Conservation (phyloP, 1,140 invertebrate species). For the Euglossa dilemma region DNA sequence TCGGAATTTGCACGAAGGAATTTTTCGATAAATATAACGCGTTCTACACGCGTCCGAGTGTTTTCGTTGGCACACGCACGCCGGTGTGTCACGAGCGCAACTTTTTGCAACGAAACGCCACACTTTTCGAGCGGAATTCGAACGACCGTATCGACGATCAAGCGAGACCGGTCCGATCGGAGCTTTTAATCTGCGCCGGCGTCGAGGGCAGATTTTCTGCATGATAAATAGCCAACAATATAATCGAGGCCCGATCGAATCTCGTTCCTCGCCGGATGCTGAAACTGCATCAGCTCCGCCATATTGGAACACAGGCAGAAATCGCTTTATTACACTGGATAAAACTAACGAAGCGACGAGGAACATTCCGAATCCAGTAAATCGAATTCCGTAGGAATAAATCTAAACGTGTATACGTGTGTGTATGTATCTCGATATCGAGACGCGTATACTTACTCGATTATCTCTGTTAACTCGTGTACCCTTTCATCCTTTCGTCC, state of each 20-base stretch:
- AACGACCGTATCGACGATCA: neutral
- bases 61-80: no score
- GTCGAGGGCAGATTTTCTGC: neutral
- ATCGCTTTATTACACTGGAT: no score
- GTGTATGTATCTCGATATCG: no score
- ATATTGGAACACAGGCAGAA: neutral
- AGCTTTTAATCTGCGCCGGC: neutral
- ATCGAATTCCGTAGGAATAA: no score
- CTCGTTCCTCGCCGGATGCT: neutral
- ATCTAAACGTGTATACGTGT: no score
- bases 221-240: neutral
- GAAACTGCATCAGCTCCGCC: no score
- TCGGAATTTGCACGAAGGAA: neutral
- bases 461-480: neutral
- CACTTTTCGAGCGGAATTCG: neutral
- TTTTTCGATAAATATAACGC: neutral
- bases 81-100: no score
- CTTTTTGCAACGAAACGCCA: neutral
- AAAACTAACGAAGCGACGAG: neutral
- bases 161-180: neutral
- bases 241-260: neutral
- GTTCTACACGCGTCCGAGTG: no score
- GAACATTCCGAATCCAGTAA: neutral
- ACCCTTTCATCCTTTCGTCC: neutral
- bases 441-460: neutral